Conservation (phyloP, 2,888 invertebrate species). For the Cylindroiulus punctatus region DNA sequence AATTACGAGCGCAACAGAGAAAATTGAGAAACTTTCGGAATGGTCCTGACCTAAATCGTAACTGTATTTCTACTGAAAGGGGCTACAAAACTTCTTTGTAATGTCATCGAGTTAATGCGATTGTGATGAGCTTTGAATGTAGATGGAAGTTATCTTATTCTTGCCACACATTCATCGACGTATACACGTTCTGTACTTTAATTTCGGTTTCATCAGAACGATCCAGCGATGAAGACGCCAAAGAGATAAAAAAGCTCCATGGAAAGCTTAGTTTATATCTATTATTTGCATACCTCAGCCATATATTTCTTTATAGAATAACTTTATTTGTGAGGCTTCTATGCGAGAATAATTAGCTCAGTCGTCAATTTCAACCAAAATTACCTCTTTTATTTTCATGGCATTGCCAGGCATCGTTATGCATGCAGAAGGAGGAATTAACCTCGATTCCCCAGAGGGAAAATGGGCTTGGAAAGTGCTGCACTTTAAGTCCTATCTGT, state of each 20-base stretch:
- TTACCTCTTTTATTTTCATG: slow-evolving; percentile 27
- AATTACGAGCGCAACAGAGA: too few species aligned
- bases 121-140: slow-evolving; percentile 21
- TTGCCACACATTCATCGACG: slow-evolving; percentile 20
- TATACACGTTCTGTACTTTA: too few species aligned
- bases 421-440: slow-evolving; percentile 32
- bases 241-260: slow-evolving; percentile 26
- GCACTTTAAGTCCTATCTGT: slow-evolving; percentile 25
- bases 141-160: slow-evolving; percentile 26
- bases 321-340: slow-evolving; percentile 9
- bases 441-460: slow-evolving; percentile 3
- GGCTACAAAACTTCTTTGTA: neutral
- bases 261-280: slow-evolving; percentile 18
- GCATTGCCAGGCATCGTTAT: slow-evolving; percentile 19
- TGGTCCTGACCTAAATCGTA: slow-evolving; percentile 5
- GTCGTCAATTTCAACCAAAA: slow-evolving; percentile 19
- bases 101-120: slow-evolving; percentile 17
- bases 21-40: neutral
- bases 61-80: neutral
- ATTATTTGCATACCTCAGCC: slow-evolving; percentile 25
- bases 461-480: slow-evolving; percentile 7
- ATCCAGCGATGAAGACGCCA: neutral
- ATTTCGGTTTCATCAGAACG: slow-evolving; percentile 32
- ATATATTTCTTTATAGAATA: slow-evolving; percentile 32
- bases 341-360: slow-evolving; percentile 26